Conservation (phyloP, 1,140 invertebrate genomes). For the Drosophila pachea region DNA sequence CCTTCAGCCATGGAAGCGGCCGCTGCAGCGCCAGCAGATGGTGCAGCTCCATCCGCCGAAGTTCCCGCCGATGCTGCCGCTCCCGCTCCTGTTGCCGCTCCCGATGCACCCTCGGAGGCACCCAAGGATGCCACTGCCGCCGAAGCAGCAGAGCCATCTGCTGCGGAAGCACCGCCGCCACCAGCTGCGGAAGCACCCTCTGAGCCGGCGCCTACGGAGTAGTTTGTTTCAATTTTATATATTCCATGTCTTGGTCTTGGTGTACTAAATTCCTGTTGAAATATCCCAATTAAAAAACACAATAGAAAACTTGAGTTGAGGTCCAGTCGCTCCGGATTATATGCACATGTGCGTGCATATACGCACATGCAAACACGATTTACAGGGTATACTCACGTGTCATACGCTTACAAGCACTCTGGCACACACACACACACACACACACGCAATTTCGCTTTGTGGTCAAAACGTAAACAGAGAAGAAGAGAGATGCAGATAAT, state of each 20-base stretch:
- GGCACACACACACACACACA: not conserved
- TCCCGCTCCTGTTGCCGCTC: not conserved
- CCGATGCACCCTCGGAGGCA: not conserved
- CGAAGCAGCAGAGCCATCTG: not conserved
- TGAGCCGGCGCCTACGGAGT: conserved; percentile 1
- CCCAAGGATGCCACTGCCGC: not conserved
- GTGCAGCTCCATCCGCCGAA: too few species aligned
- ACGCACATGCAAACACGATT: too few species aligned
- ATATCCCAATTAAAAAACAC: too few species aligned
- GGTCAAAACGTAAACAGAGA: conserved; percentile 9
- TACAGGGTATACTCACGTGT: not conserved
- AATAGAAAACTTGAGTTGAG: too few species aligned
- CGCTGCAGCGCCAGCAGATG: not conserved
- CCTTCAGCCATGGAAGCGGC: conserved; percentile 1
- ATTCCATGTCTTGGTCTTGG: not conserved
- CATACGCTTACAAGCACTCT: not conserved
- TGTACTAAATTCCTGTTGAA: not conserved
- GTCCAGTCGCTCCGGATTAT: too few species aligned
- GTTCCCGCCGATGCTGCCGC: not conserved
- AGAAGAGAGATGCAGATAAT: not conserved
- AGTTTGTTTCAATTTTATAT: not conserved
- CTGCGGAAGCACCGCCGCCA: not conserved
- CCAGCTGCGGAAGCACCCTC: conserved; percentile 3
- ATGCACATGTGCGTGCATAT: too few species aligned
- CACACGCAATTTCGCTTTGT: not conserved